phyloP scores from a whole-genome alignment of 2,888 invertebrate genomes.

The Ditula angustiorana region DNA sequence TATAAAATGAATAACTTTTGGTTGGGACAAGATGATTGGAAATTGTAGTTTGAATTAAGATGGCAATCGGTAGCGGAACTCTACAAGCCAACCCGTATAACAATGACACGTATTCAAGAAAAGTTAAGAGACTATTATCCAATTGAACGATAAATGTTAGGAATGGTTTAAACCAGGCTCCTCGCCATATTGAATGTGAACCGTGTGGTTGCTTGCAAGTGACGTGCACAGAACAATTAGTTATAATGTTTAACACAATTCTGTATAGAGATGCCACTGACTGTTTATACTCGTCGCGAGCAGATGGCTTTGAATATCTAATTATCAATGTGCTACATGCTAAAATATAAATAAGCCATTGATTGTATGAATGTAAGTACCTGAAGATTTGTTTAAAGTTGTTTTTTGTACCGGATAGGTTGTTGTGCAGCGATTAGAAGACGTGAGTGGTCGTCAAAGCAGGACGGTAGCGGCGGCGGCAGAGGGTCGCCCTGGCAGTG shows the following conservation, averaged over 20 bases:
- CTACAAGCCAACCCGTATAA: constrained; percentile 1
- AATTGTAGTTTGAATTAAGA: background rate
- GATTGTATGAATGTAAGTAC: too few species aligned
- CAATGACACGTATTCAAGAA: constrained; percentile 10
- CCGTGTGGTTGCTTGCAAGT: background rate
- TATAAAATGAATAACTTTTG: too few species aligned
- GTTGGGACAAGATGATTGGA: background rate
- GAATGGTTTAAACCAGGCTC: constrained; percentile 27
- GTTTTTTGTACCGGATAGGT: constrained; percentile 62
- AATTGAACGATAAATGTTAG: constrained; percentile 26
- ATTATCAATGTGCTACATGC: too few species aligned
- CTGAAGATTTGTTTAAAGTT: background rate
- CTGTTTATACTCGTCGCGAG: background rate
- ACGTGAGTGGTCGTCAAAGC: constrained; percentile 72
- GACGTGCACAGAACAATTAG: background rate
- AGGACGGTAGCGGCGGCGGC: constrained; percentile 79
- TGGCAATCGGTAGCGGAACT: background rate
- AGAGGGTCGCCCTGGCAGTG: constrained; percentile 75
- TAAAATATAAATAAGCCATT: too few species aligned
- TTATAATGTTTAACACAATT: background rate
- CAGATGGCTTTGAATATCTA: too few species aligned
- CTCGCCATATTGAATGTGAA: background rate
- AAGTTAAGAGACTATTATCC: constrained; percentile 30
- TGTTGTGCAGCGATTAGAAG: constrained; percentile 86
- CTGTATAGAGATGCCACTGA: background rate